phyloP scores from a whole-genome alignment of 1,140 invertebrate genomes.

The Drosophila busckii region DNA sequence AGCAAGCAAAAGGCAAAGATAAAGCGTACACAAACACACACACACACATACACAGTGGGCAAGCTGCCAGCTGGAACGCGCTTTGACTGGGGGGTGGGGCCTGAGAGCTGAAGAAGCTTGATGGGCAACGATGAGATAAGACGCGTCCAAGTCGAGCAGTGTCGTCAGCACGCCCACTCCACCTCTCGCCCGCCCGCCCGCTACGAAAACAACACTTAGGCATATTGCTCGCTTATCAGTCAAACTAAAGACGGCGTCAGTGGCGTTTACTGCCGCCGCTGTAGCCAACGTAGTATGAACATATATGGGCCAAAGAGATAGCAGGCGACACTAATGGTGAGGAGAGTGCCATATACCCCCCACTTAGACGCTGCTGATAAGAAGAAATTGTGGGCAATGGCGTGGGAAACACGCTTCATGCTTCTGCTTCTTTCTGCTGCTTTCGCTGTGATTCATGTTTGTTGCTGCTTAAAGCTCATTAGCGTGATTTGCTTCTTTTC shows the following conservation, averaged over 20 bases:
- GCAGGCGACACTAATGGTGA: conserved; percentile 10
- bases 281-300: no score
- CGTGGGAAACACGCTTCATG: conserved; percentile 22
- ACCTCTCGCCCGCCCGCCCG: neutral
- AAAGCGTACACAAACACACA: neutral
- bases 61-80: neutral
- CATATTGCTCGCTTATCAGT: conserved; percentile 30
- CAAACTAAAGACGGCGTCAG: conserved; percentile 28
- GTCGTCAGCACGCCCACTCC: conserved; percentile 18
- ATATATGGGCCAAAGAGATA: conserved; percentile 46
- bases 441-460: conserved; percentile 21
- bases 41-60: conserved; percentile 1
- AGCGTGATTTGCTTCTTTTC: conserved; percentile 4
- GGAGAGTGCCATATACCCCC: neutral
- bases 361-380: neutral
- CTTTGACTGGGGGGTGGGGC: neutral
- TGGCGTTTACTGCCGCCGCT: no score
- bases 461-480: conserved; percentile 10
- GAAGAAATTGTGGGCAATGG: conserved; percentile 2
- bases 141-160: conserved; percentile 5
- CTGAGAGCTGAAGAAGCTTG: neutral
- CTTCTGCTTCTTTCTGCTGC: neutral
- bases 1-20: neutral
- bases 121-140: conserved; percentile 25
- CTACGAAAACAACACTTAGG: neutral